A percentile compares a stretch with the other conserved stretches of the same genome.
These are phyloP conservation scores for Oreochromis aureus DNA, from an alignment of 2,113 vertebrate species.

Conservation along the genomic window DNA sequence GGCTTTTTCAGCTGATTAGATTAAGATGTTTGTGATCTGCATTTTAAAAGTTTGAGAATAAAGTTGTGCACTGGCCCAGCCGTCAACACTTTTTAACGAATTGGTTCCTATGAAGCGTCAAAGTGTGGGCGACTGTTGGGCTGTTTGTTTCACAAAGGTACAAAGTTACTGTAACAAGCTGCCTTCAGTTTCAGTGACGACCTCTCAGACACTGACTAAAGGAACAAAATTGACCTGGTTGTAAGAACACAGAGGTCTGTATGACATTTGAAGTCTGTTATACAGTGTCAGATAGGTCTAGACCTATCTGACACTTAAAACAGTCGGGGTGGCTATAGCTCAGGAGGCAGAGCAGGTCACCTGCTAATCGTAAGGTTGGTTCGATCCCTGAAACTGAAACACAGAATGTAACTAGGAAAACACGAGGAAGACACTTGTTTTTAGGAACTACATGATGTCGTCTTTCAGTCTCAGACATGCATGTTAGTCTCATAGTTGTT, in stretches of 20 bases:
- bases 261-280: not conserved
- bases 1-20: not conserved
- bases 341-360: not conserved
- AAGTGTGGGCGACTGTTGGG: not conserved
- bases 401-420: not conserved
- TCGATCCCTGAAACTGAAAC: not conserved
- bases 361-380: not conserved
- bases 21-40: not conserved
- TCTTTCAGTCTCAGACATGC: not conserved
- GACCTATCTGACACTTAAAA: not conserved
- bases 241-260: not conserved
- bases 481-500: not conserved
- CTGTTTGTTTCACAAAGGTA: not conserved
- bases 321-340: accelerated
- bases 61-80: not conserved
- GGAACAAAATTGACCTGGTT: not conserved
- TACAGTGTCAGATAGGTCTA: not conserved
- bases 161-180: not conserved
- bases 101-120: not conserved
- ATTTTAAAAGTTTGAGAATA: accelerated
- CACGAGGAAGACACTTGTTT: not conserved
- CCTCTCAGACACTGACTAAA: not conserved
- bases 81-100: not conserved
- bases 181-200: not conserved
- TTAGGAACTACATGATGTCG: not conserved